Evolutionary conservation across 2,797 vertebrate species (phyloP).

Genomic region (Thripadectes ignobilis): DNA sequence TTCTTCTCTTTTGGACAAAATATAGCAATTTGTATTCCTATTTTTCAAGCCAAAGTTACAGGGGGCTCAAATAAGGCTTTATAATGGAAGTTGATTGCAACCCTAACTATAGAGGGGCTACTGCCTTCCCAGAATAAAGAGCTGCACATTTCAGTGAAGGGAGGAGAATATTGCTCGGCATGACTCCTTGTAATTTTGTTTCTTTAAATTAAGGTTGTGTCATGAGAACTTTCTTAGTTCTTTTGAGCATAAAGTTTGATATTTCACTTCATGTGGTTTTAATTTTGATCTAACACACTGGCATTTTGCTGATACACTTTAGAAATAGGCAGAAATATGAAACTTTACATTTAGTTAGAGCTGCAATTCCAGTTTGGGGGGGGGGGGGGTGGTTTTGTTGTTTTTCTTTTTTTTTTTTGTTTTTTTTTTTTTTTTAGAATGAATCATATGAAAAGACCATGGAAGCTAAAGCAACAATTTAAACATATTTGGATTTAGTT

Average conservation of each 20-base stretch:
- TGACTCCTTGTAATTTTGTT: constrained; percentile 46
- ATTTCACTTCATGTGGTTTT: constrained; percentile 50
- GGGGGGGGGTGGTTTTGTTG: too few species aligned
- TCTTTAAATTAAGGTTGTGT: constrained; percentile 52
- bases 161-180: constrained; percentile 46
- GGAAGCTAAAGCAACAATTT: constrained; percentile 29
- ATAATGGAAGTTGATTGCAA: constrained; percentile 64
- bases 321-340: not conserved
- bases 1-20: constrained; percentile 45
- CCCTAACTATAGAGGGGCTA: constrained; percentile 39
- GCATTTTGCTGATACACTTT: not conserved
- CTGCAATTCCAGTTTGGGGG: not conserved
- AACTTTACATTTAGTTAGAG: not conserved
- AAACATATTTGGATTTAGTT: constrained; percentile 48
- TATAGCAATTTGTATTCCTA: constrained; percentile 49
- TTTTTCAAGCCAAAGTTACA: constrained; percentile 58
- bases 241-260: constrained; percentile 34
- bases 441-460: not conserved
- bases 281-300: constrained; percentile 1
- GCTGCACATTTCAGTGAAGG: constrained; percentile 1
- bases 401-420: not conserved
- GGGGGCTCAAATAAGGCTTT: constrained; percentile 39
- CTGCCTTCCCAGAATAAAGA: constrained; percentile 57
- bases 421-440: not conserved
- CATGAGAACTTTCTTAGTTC: constrained; percentile 14